A percentile compares a stretch with the other conserved stretches of the same genome.
These are phyloP conservation scores for Macropus fuliginosus DNA, from an alignment of 2,797 vertebrate genomes.

Conservation along the genomic window DNA sequence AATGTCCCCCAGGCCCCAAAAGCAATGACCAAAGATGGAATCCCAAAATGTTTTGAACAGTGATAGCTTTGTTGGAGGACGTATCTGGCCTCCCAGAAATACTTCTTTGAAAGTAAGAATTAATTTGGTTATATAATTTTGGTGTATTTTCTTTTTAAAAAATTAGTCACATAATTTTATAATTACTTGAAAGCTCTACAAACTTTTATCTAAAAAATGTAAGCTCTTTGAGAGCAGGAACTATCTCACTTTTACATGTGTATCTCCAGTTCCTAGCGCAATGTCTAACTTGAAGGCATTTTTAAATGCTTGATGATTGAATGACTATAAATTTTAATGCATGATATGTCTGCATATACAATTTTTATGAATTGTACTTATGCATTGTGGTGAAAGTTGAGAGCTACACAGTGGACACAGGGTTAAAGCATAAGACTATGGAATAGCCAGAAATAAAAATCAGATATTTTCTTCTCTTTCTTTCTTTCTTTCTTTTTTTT, in stretches of 20 bases:
- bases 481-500: background rate
- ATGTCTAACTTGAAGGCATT: background rate
- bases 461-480: background rate
- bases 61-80: background rate
- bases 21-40: background rate
- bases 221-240: background rate
- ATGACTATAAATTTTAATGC: background rate
- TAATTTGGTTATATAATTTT: background rate
- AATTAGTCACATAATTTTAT: background rate
- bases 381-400: background rate
- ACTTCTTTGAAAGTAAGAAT: background rate
- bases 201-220: background rate
- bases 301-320: background rate
- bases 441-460: conserved; percentile 13
- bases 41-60: background rate
- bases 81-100: background rate
- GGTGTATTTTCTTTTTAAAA: background rate
- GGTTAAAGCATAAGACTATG: background rate
- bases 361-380: background rate
- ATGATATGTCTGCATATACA: background rate
- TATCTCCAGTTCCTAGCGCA: background rate
- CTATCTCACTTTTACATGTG: background rate
- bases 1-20: background rate
- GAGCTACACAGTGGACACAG: background rate
- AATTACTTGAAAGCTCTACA: background rate